Conservation (phyloP, 2,797 vertebrate genomes). For the Streptopelia turtur region DNA sequence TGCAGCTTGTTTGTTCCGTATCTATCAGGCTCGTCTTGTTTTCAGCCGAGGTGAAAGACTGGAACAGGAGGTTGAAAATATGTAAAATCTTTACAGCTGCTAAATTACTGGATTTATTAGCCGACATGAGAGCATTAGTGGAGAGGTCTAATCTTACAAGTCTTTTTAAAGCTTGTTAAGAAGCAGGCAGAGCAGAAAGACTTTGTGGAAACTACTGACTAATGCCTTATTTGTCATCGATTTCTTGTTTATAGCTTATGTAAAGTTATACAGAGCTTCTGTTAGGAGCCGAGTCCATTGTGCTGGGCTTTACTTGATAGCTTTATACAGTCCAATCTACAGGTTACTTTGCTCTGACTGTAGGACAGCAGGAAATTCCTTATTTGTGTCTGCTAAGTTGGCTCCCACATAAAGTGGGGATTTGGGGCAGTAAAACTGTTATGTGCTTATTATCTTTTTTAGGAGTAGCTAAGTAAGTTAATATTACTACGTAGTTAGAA, state of each 20-base stretch:
- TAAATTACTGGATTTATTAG: slow-evolving; percentile 40
- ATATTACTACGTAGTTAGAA: not conserved
- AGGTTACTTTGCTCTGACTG: not conserved
- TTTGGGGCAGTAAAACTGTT: not conserved
- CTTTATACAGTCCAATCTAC: not conserved
- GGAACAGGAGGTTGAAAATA: slow-evolving; percentile 27
- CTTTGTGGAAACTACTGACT: not conserved
- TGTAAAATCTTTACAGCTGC: slow-evolving; percentile 41
- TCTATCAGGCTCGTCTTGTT: not conserved
- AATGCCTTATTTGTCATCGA: not conserved
- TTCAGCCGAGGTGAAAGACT: not conserved
- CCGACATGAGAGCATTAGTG: not conserved
- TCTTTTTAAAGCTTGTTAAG: slow-evolving; percentile 52
- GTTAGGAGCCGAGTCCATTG: accelerated
- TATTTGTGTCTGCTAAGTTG: not conserved
- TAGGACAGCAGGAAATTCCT: not conserved
- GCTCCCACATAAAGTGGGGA: not conserved
- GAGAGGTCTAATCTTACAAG: slow-evolving; percentile 20
- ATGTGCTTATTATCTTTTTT: not conserved
- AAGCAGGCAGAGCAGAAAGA: not conserved
- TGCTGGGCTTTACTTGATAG: not conserved
- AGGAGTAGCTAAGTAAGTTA: not conserved
- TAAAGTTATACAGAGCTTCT: not conserved
- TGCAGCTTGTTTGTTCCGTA: not conserved
- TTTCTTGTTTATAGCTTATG: not conserved